Conservation (phyloP, 2,888 invertebrate species). For the Eubasilissa splendida region DNA sequence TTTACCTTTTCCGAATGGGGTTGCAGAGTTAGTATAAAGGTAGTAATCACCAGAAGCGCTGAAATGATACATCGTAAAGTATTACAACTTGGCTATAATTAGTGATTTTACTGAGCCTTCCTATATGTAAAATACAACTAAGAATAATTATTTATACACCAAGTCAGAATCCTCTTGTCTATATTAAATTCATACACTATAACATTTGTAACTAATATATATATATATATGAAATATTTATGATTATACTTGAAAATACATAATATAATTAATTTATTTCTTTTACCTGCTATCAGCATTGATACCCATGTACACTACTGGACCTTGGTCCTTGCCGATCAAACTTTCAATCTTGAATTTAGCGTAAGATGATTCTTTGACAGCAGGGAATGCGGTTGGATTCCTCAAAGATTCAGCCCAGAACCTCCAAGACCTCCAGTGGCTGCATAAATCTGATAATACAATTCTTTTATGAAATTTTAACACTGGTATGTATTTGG, state of each 20-base stretch:
- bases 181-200: no score
- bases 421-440: slow-evolving; percentile 76
- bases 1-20: slow-evolving; percentile 65
- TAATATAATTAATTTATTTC: slow-evolving; percentile 1
- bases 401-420: slow-evolving; percentile 74
- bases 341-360: no score
- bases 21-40: slow-evolving; percentile 67
- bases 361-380: slow-evolving; percentile 71
- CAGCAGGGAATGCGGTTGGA: slow-evolving; percentile 72
- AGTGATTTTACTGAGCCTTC: no score
- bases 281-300: slow-evolving; percentile 66
- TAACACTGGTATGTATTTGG: no score
- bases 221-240: no score
- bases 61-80: slow-evolving; percentile 59
- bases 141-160: no score
- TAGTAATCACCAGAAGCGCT: slow-evolving; percentile 70
- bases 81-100: no score
- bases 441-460: slow-evolving; percentile 73
- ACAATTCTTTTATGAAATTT: not conserved
- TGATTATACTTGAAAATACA: no score
- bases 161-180: no score
- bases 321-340: no score
- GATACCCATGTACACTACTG: slow-evolving; percentile 62
- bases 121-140: no score
- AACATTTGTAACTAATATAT: no score